These are phyloP conservation scores for Mus pahari DNA, from an alignment of 2,113 vertebrate genomes.

Conservation along the genomic window DNA sequence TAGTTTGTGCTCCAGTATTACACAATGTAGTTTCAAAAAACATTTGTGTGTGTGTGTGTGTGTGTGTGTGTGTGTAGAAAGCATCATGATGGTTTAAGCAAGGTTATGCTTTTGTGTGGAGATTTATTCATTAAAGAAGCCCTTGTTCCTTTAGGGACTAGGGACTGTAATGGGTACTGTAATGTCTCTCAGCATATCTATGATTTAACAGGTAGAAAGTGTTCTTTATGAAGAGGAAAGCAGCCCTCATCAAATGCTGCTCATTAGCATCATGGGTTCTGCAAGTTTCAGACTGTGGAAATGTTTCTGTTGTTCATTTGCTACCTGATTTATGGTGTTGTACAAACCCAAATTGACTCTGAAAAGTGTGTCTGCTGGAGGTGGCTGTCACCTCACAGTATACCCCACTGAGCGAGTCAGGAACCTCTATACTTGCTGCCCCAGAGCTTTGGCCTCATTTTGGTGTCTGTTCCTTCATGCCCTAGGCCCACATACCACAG, in stretches of 20 bases:
- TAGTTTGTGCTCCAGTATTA: background rate
- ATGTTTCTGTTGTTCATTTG: background rate
- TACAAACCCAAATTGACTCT: background rate
- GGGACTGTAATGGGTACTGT: background rate
- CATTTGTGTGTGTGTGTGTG: background rate
- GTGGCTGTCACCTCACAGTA: background rate
- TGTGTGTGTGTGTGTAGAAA: background rate
- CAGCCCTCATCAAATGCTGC: rapidly evolving
- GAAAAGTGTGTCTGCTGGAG: background rate
- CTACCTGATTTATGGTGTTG: background rate
- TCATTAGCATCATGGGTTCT: no score
- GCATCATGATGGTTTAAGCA: background rate
- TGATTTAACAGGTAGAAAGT: background rate
- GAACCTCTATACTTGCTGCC: background rate
- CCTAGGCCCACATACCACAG: background rate
- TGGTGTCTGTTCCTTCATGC: background rate
- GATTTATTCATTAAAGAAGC: background rate
- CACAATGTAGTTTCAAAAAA: background rate
- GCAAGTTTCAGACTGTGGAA: background rate
- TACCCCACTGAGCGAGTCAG: background rate
- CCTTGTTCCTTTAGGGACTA: background rate
- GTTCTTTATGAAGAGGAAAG: background rate
- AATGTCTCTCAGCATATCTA: background rate
- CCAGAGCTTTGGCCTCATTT: background rate
- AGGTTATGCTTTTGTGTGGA: background rate